phyloP scores from a whole-genome alignment of 2,888 invertebrate species.

The Gymnocheta viridis region DNA sequence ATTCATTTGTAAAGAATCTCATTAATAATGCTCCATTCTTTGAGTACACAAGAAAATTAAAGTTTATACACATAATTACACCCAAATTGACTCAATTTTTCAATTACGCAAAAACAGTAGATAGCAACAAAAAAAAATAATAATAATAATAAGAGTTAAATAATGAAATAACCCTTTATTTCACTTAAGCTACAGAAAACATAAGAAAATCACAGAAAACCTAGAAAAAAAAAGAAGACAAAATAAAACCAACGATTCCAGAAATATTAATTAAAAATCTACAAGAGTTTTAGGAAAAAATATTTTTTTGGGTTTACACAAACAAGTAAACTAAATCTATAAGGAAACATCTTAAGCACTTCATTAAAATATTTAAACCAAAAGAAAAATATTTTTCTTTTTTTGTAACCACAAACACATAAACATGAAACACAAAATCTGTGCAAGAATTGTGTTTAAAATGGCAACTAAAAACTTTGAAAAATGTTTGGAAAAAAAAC shows the following conservation, averaged over 20 bases:
- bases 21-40: too few relatives aligned
- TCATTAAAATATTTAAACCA: constrained; percentile 51
- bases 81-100: constrained; percentile 17
- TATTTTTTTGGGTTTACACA: background rate
- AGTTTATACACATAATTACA: constrained; percentile 21
- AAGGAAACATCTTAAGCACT: constrained; percentile 27
- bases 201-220: background rate
- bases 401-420: constrained; percentile 8
- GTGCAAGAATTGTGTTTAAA: background rate
- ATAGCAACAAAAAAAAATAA: background rate
- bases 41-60: background rate
- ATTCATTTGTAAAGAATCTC: too few relatives aligned
- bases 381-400: constrained; percentile 19
- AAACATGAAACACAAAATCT: constrained; percentile 24
- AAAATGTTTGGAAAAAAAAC: background rate
- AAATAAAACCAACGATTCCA: constrained; percentile 1
- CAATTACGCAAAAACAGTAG: background rate
- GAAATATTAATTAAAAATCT: constrained; percentile 60
- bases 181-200: background rate
- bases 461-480: background rate
- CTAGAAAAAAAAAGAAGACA: background rate
- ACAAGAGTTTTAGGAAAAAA: background rate
- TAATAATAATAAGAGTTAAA: too few relatives aligned
- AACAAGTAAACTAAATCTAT: background rate
- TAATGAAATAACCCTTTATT: constrained; percentile 6